Base-by-base conservation (phyloP, 1,140 invertebrate genomes). In the Drosophila guanche region DNA sequence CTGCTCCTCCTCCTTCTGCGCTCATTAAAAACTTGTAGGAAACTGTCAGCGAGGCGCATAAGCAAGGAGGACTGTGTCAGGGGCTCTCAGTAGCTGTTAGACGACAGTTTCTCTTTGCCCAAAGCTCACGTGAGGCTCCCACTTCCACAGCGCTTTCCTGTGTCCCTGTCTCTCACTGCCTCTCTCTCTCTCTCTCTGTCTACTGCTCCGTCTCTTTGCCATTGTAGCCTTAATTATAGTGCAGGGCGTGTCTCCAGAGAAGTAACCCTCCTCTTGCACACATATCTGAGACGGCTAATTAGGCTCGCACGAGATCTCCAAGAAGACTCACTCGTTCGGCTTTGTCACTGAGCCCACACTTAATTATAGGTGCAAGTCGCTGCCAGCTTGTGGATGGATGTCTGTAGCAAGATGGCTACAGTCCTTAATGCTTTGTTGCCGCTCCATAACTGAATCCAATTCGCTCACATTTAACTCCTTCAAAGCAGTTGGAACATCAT, bases 11-110 rank as follows among this genome's bases (percentile, higher is more conserved):
- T 20, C 23, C 45, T 42, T 52, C 27, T 60, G 16, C 16, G 61
- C 80, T 84, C 80, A 84, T 84, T 84, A 84, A 84, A 80, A 84
- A 84, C 81, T 84, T 79, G 65, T 66, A 61, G 41, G 62, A 22
- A 57, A 27, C 59, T 86, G 80, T 86, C 81, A 86, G 62, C 80
- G 68, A 27, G 74, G 43, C 75, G 58, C 62, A 81, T 80, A 67
- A 63, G 55, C 53, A 79, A 66, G 10, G 33, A 10, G 33, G 33
- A 37, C 79, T 67, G 47, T 53, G 57, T 75, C 66, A 77, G 43
- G 40, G 29, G 23, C 53, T 42, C 51, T 40, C 37, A n/a, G 37
- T 52, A 46, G 27, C 41, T 27, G 56, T 5, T 54, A 62, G 42
- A 57, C 56, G 55, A 40, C 27, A 29, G 46, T 16, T 37, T 37